Base-by-base conservation (phyloP, 2,888 invertebrate genomes). In the Tiphia femorata region DNA sequence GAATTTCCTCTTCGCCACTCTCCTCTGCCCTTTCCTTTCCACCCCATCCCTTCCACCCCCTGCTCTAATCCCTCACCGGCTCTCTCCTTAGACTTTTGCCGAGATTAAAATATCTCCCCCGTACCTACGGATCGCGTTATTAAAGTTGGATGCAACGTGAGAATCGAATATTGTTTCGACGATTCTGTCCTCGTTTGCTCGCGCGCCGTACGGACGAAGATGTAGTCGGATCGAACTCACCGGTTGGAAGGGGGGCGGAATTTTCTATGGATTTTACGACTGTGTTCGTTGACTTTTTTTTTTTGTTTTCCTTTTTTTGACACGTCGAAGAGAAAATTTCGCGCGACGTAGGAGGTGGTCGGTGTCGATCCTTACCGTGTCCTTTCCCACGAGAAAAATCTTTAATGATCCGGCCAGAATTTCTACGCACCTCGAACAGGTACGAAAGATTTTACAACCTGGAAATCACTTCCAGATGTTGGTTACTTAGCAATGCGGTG, bases 391-490 rank as follows among this genome's bases (percentile, higher is more conserved):
- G n/a, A n/a, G n/a, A n/a, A n/a, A n/a, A n/a, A n/a, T n/a, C n/a
- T n/a, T 52, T 64, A 70, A 67, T 62, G 66, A 66, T 52, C 52
- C 37, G 42, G 42, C 48, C 30, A 42, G 51, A 52, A 56, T 59
- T 48, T 40, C 46, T 25, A 30, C 50, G n/a, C n/a, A n/a, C n/a
- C n/a, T n/a, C n/a, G n/a, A 58, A 64, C 73, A 76, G 73, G 65
- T 69, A 62, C 51, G 25, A 47, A n/a, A 61, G 55, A 64, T 72
- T 78, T 78, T 79, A 78, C 68, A 65, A 64, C 75, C 68, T 50
- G 75, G 65, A 78, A 79, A 79, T 78, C 70, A 70, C 66, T 77
- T 76, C 79, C 79, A 79, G 79, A 79, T 79, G 79, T 78, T 51
- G 60, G 70, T 64, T 60, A 61, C 64, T 71, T 61, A 49, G 62